Evolutionary conservation across 2,113 vertebrate species (phyloP), one percentile per base, ranked within the genome.

Genomic region (Rhagologus leucostigma): DNA sequence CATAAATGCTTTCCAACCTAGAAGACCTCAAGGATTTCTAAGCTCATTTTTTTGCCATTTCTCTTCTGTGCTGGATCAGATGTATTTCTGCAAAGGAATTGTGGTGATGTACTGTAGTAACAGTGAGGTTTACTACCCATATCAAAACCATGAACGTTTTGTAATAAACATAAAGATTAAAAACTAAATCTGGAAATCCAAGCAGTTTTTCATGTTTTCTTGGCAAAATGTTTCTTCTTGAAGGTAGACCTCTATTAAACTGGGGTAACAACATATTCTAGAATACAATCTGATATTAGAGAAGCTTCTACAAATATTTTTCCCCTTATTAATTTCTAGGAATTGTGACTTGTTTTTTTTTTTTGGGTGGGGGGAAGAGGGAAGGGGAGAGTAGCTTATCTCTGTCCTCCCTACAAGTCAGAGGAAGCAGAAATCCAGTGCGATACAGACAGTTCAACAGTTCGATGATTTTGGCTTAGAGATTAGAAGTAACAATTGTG

Each of bases 351-450:
- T 37, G 3, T 2, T 8, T 33, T 49, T 63, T 41, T 60, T 55
- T 53, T 15, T 16, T 3, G 2, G 2, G 39, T 39, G 39, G 19
- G 20, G 5, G 1, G 11, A 12, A 3, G 18, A 5, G 21, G 16
- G 5, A 17, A 46, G 18, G 4, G n/a, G 12, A 41, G 5, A 11
- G 9, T 39, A 71, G 3, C 5, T 93, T 76, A 33, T 26, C 13
- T 68, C 30, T 84, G 13, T 35, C 15, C 20, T 94, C 22, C 10
- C 5, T 71, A 13, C 7, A 53, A 47, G 10, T 35, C 57, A 92
- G 33, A 79, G 13, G 29, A 71, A 79, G 46, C 16, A 69, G 53
- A 82, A 91, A 75, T 29, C 7, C 35, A 50, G 29, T 29, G 24
- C 7, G 23, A 32, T 23, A 23, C 9, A 47, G 14, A 29, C 6